Evolutionary conservation across 2,113 vertebrate genomes (phyloP), one percentile per base, ranked within the genome.

Genomic region (Cololabis saira): DNA sequence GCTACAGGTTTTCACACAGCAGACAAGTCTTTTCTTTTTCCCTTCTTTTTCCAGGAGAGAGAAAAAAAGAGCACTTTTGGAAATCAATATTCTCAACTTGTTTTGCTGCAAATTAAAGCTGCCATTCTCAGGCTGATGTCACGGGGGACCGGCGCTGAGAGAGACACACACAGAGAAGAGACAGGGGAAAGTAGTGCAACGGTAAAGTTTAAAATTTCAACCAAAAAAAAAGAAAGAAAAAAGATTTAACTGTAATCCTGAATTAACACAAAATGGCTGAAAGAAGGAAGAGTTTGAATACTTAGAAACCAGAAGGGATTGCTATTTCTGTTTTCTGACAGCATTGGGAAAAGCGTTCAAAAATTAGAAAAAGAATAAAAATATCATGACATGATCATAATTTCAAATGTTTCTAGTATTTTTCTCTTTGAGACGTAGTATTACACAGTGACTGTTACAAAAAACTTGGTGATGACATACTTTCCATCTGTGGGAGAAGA

Each of bases 61-160:
- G 81, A 71, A 80, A 74, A 62, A 83, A 64, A 83, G 76, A 85
- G 56, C 74, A 85, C 80, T 85, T 86, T 92, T 84, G 90, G 70
- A 91, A 92, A 93, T 93, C 91, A 91, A 93, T 93, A 92, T 92
- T 92, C 83, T 90, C 78, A 74, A 89, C 83, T 92, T 93, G 90
- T 93, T 93, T 93, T 90, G 78, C 84, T 86, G 78, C 84, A 92
- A 92, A 93, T 92, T 90, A 94, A 92, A 94, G 84, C 89, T 88
- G 87, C 84, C 90, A 90, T 87, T 90, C 82, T 89, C 61, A 69
- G 76, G 62, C 70, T 81, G 75, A 64, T 77, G 83, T 90, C 87
- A 79, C 72, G 55, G 30, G 86, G 81, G 85, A 91, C 70, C 55
- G 8, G 58, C 41, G 44, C 63, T 19, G 77, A 83, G 76, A 89